Evolutionary conservation across 1,140 invertebrate genomes (phyloP).

Genomic region (Drosophila micromelanica): DNA sequence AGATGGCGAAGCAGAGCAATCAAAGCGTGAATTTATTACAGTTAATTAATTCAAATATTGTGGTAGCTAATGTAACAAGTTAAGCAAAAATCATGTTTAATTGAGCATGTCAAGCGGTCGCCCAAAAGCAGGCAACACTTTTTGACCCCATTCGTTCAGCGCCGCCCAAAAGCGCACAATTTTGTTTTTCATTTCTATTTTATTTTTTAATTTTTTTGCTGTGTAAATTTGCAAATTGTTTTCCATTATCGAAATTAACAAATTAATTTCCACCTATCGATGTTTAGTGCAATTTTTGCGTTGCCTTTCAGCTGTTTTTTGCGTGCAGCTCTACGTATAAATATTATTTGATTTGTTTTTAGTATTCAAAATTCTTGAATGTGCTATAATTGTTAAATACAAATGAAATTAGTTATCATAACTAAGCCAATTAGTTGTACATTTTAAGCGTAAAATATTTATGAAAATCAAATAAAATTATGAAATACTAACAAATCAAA

Average conservation of each 20-base stretch:
- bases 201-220: conserved; percentile 4
- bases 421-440: conserved; percentile 77
- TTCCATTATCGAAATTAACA: conserved; percentile 21
- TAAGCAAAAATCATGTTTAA: conserved; percentile 48
- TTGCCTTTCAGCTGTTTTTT: conserved; percentile 58
- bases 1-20: conserved; percentile 54
- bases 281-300: conserved; percentile 65
- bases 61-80: conserved; percentile 70
- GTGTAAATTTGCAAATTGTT: conserved; percentile 51
- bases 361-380: conserved; percentile 53
- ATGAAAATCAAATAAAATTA: conserved; percentile 76
- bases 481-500: conserved; percentile 58
- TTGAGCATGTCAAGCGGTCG: conserved; percentile 38
- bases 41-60: conserved; percentile 71
- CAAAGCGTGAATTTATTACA: conserved; percentile 80
- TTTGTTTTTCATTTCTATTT: conserved; percentile 13
- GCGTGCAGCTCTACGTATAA: conserved; percentile 24
- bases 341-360: conserved; percentile 34
- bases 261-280: conserved; percentile 37
- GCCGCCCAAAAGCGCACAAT: conserved; percentile 22
- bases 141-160: conserved; percentile 14
- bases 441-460: conserved; percentile 76
- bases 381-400: conserved; percentile 80
- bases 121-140: conserved; percentile 47
- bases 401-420: conserved; percentile 60